These are phyloP conservation scores for Willisornis vidua DNA, from an alignment of 2,113 vertebrate species.

Conservation along the genomic window DNA sequence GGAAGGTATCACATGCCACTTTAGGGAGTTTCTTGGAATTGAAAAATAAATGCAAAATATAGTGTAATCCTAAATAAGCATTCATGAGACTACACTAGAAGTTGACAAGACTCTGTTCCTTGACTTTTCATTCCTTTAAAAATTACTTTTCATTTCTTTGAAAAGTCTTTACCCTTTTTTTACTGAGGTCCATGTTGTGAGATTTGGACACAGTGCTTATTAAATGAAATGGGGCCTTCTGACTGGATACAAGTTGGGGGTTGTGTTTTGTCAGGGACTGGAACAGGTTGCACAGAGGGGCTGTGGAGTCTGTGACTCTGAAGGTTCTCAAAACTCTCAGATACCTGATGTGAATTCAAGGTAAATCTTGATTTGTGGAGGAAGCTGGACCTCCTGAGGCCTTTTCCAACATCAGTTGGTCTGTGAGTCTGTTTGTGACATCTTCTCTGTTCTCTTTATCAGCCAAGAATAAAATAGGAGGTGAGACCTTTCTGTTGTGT, in stretches of 20 bases:
- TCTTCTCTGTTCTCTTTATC: neutral
- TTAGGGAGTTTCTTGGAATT: neutral
- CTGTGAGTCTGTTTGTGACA: neutral
- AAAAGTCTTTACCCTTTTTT: neutral
- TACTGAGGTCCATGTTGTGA: neutral
- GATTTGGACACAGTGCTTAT: neutral
- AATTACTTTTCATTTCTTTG: neutral
- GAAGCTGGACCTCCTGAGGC: neutral
- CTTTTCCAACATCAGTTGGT: neutral
- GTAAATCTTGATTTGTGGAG: neutral
- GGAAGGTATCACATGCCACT: neutral
- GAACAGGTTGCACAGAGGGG: neutral
- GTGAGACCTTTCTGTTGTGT: accelerated
- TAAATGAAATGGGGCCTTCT: neutral
- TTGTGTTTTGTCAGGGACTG: neutral
- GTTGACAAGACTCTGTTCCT: neutral
- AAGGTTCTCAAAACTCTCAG: neutral
- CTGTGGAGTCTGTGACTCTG: neutral
- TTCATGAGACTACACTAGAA: neutral
- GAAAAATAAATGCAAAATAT: neutral
- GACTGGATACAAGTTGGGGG: neutral
- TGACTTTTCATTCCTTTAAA: neutral
- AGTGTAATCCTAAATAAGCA: neutral
- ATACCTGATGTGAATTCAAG: neutral
- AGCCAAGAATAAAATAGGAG: neutral